These are phyloP conservation scores for Phytoseiulus persimilis DNA, from an alignment of 2,888 invertebrate species.

Conservation along the genomic window DNA sequence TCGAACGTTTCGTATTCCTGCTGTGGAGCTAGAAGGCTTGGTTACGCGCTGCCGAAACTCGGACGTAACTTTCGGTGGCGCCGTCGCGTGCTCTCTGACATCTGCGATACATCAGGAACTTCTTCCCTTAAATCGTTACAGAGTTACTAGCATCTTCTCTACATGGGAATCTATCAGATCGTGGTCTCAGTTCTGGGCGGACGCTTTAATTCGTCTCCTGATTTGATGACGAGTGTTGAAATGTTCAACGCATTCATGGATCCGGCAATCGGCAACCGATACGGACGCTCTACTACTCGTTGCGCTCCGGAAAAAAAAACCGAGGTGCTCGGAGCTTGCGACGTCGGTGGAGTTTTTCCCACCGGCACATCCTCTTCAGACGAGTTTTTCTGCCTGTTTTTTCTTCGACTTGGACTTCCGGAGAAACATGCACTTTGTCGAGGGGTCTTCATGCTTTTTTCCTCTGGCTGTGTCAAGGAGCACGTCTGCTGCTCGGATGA, in stretches of 20 bases:
- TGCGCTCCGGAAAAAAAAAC: neutral
- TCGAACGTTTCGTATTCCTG: neutral
- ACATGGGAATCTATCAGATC: neutral
- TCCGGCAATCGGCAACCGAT: neutral
- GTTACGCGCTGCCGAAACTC: neutral
- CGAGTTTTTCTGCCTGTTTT: neutral
- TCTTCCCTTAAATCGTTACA: neutral
- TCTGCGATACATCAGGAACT: neutral
- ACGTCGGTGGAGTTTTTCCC: neutral
- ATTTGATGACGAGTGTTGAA: neutral
- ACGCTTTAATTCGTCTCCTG: neutral
- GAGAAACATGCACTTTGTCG: constrained; percentile 5
- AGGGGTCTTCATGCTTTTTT: neutral
- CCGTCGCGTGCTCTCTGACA: neutral
- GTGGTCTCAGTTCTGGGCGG: neutral
- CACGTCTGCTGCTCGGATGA: neutral
- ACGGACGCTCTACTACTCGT: neutral
- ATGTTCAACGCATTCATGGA: neutral
- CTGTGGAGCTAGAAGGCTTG: neutral
- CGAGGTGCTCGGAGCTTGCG: neutral
- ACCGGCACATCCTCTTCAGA: neutral
- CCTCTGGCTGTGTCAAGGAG: neutral
- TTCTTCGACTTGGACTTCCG: neutral
- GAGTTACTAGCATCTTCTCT: neutral
- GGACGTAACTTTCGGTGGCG: neutral